Evolutionary conservation across 2,888 invertebrate genomes (phyloP), one percentile per base, ranked within the genome.

Genomic region (Ethmia dodecea): DNA sequence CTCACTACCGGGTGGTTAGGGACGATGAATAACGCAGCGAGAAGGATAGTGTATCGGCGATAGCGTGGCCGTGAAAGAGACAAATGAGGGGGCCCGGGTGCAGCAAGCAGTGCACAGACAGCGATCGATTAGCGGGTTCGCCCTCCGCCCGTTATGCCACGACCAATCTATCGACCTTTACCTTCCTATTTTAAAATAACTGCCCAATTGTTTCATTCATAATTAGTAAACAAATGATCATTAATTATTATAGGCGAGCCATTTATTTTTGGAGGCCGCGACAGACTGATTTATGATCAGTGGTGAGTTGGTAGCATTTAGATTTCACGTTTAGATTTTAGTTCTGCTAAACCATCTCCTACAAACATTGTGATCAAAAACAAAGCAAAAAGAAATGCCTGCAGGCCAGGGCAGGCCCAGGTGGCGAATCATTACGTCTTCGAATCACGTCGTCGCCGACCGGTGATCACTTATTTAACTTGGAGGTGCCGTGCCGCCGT

Each of bases 401-500:
- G 8, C 15, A 13, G 11, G 13, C 56, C 55, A 22, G 9, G 41
- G 55, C 58, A 56, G 60, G 48, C 53, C 56, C 65, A 62, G 69
- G 61, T 68, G 66, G 58, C 49, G 53, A 56, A 48, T 53, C 37
- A 60, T 66, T 71, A 55, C 37, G 46, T 45, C 55, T 67, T 59
- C 83, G 49, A 49, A 51, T 73, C 81, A 79, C 84, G 83, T 80
- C 59, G 38, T 45, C 60, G 50, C 39, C 66, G 66, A 60, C 70
- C 74, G 72, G 77, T 80, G 79, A 83, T 84, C 79, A 79, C 77
- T 83, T 84, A 83, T 84, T 83, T 83, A 81, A 77, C 81, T 77
- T 68, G 55, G 60, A 65, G 69, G 62, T 66, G 67, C 67, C 66
- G 76, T n/a, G 69, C 62, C 66, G 67, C 67, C 66, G 76, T 81